phyloP scores from a whole-genome alignment of 92 coral and sea anemone species.

The Desmophyllum pertusum region DNA sequence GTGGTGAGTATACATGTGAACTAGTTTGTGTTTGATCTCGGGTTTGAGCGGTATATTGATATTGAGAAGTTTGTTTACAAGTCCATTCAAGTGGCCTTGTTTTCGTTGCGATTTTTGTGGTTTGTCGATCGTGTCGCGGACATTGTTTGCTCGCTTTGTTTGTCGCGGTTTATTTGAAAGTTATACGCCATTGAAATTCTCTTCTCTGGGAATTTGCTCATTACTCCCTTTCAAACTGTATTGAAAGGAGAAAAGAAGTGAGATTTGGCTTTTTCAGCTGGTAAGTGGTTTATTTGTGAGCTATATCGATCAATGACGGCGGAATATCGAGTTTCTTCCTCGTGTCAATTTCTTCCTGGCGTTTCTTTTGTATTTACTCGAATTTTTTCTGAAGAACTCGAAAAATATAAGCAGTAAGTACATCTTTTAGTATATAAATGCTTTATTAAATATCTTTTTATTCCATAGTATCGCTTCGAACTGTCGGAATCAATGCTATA shows the following conservation, averaged over 20 bases:
- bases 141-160: conserved; percentile 51
- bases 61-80: conserved; percentile 38
- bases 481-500: neutral
- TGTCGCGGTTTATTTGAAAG: conserved; percentile 76
- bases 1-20: neutral
- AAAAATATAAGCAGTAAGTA: neutral
- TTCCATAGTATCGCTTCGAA: neutral
- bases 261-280: conserved; percentile 1
- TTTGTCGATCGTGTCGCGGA: neutral
- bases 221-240: conserved; percentile 5
- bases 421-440: neutral
- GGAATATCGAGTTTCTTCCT: conserved; percentile 29
- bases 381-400: neutral
- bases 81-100: conserved; percentile 23
- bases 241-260: neutral
- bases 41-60: conserved; percentile 15
- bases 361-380: neutral
- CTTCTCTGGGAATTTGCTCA: conserved; percentile 14
- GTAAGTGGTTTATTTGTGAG: conserved; percentile 12
- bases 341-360: neutral
- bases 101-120: conserved; percentile 7
- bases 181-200: conserved; percentile 36
- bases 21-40: neutral
- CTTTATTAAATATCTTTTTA: neutral
- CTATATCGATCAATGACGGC: neutral